phyloP scores from a whole-genome alignment of 1,140 invertebrate genomes.

The Hydropsyche tenuis region DNA sequence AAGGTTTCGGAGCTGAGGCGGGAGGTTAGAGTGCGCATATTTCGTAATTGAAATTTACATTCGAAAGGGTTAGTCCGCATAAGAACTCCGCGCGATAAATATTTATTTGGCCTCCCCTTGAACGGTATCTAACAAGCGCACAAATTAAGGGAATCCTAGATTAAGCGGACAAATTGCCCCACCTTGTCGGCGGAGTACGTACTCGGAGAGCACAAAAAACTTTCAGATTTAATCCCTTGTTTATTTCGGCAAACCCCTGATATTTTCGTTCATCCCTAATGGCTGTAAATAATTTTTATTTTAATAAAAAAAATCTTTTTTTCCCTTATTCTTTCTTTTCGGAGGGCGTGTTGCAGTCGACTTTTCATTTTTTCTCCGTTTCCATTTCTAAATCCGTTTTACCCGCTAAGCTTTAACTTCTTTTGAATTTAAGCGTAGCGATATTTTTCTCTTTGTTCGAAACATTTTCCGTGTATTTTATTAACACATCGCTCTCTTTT shows the following conservation, averaged over 20 bases:
- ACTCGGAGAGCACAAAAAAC: constrained; percentile 15
- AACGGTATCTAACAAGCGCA: constrained; percentile 27
- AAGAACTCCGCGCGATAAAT: constrained; percentile 21
- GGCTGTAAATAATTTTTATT: constrained; percentile 47
- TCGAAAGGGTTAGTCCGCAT: constrained; percentile 15
- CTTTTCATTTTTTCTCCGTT: constrained; percentile 7
- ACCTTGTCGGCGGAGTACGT: constrained; percentile 7
- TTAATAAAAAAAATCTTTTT: constrained; percentile 32
- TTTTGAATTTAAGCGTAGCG: constrained; percentile 7
- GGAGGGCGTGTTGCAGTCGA: background rate
- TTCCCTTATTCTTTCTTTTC: background rate
- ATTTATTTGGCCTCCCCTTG: constrained; percentile 24
- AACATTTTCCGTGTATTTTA: background rate
- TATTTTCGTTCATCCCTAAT: constrained; percentile 32
- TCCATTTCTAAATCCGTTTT: background rate
- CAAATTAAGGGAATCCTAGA: constrained; percentile 28
- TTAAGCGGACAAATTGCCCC: constrained; percentile 24
- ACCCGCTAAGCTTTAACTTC: background rate
- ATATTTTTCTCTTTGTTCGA: background rate
- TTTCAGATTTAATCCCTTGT: constrained; percentile 42
- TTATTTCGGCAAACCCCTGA: constrained; percentile 39
- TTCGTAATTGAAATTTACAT: constrained; percentile 23
- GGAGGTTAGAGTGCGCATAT: too few species aligned
- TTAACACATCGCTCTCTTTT: background rate
- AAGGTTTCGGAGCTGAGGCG: too few species aligned